Evolutionary conservation across 2,113 vertebrate genomes (phyloP).

Genomic region (Octodon degus): DNA sequence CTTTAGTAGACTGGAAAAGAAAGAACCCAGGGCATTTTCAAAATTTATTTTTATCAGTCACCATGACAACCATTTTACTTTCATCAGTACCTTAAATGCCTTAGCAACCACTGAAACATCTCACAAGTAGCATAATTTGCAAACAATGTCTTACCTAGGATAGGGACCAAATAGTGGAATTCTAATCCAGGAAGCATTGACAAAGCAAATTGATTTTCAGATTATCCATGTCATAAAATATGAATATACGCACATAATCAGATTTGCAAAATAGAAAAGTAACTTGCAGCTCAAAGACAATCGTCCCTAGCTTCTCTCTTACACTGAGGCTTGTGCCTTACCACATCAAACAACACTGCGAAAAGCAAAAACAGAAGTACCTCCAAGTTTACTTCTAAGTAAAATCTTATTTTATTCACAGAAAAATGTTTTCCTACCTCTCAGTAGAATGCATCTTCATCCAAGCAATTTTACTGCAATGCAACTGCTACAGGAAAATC

Average conservation of each 20-base stretch:
- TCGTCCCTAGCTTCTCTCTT: conserved; percentile 15
- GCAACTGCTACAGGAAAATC: conserved; percentile 81
- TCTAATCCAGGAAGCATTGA: conserved; percentile 99
- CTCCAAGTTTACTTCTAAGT: conserved; percentile 61
- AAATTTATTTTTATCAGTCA: conserved; percentile 87
- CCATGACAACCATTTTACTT: conserved; percentile 88
- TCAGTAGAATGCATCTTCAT: conserved; percentile 76
- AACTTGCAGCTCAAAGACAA: conserved; percentile 75
- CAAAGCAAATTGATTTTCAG: conserved; percentile 96
- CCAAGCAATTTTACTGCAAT: conserved; percentile 72
- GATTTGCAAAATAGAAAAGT: conserved; percentile 78
- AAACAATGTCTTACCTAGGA: conserved; percentile 98
- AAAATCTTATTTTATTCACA: conserved; percentile 70
- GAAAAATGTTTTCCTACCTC: conserved; percentile 73
- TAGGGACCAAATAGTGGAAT: conserved; percentile 99
- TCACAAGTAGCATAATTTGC: conserved; percentile 86
- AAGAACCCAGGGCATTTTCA: conserved; percentile 84
- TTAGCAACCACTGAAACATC: conserved; percentile 85
- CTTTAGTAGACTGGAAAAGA: conserved; percentile 94
- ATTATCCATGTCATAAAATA: conserved; percentile 91
- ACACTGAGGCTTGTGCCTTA: background rate
- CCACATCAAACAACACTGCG: conserved; percentile 22
- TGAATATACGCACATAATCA: conserved; percentile 80
- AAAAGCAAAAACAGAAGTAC: conserved; percentile 64
- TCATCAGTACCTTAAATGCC: conserved; percentile 85